These are phyloP conservation scores for Puffinus mauretanicus DNA, from an alignment of 2,113 vertebrate species.

Conservation along the genomic window DNA sequence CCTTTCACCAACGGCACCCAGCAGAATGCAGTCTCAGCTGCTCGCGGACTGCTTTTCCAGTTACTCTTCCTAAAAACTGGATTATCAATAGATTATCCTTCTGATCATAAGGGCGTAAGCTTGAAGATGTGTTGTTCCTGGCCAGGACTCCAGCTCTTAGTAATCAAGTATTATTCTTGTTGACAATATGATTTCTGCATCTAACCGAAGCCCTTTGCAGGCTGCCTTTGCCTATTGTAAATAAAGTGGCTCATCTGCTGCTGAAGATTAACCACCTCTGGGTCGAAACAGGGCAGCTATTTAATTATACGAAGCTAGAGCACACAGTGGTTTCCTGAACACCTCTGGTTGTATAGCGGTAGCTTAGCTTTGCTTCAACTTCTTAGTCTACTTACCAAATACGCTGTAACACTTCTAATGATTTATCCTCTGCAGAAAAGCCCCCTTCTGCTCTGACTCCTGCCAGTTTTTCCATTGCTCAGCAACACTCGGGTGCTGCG, in stretches of 20 bases:
- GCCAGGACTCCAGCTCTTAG: not conserved
- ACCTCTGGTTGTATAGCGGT: not conserved
- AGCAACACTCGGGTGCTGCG: fast-evolving
- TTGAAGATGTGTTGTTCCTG: not conserved
- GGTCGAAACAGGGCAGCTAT: not conserved
- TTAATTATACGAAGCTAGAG: not conserved
- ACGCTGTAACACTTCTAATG: not conserved
- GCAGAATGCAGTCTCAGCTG: conserved; percentile 10
- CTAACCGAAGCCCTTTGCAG: not conserved
- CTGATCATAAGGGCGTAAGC: not conserved
- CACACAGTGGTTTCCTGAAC: not conserved
- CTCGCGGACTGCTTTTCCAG: not conserved
- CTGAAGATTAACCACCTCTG: not conserved
- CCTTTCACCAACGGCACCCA: not conserved
- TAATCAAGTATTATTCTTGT: not conserved
- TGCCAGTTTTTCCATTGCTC: not conserved
- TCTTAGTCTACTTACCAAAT: not conserved
- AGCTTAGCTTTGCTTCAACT: not conserved
- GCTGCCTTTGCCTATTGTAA: not conserved
- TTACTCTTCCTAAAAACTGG: not conserved
- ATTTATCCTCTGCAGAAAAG: not conserved
- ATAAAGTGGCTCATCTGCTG: not conserved
- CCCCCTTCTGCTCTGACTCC: not conserved
- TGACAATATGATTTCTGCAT: not conserved
- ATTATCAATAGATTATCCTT: conserved; percentile 19